Evolutionary conservation across 2,888 invertebrate species (phyloP).

Genomic region (Acheta domesticus): DNA sequence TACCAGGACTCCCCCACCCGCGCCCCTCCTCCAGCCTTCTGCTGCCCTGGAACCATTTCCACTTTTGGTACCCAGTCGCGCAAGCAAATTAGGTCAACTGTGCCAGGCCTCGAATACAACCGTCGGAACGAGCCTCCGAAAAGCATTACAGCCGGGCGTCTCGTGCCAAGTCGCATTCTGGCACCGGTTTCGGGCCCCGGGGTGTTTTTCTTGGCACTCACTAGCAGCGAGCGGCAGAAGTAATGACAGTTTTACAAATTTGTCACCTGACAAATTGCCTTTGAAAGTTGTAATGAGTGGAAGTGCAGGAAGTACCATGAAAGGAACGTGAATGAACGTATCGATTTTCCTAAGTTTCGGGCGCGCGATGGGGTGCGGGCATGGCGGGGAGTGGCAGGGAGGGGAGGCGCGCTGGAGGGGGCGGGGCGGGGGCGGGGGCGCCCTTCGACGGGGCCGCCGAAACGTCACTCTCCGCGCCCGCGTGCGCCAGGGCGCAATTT

Average conservation of each 20-base stretch:
- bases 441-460: no score
- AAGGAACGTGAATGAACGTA: background rate
- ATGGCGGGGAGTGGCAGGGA: no score
- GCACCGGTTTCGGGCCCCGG: background rate
- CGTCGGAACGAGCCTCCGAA: background rate
- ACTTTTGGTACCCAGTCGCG: background rate
- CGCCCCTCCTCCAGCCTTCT: no score
- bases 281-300: conserved; percentile 10
- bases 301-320: conserved; percentile 18
- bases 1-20: no score
- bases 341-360: background rate
- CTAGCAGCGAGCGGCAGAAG: background rate
- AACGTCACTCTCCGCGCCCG: no score
- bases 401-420: no score
- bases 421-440: no score
- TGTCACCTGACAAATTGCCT: conserved; percentile 18
- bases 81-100: background rate
- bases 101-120: conserved; percentile 5
- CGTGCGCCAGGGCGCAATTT: no score
- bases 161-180: conserved; percentile 18
- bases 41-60: background rate
- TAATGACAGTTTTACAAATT: conserved; percentile 18
- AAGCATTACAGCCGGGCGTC: background rate
- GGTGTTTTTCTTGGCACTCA: background rate
- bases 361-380: no score